Percentiles rank a stretch among this genome's conserved stretches.
phyloP scores from a whole-genome alignment of 2,888 invertebrate species.

The Pachliopta kotzebuea region DNA sequence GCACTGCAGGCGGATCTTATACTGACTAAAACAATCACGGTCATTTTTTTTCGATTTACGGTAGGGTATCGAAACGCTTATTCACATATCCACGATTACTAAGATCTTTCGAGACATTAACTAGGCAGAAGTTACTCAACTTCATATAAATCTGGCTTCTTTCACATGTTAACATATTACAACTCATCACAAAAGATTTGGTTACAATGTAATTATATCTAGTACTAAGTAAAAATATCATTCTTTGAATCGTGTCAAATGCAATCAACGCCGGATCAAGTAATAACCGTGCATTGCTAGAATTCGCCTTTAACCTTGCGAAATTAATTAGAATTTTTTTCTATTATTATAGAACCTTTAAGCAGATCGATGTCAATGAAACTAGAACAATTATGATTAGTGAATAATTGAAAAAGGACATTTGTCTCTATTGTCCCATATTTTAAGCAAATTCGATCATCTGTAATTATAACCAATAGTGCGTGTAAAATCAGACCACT shows the following conservation, averaged over 20 bases:
- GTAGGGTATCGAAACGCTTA: too few relatives aligned
- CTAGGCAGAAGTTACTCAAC: too few relatives aligned
- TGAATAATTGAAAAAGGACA: constrained; percentile 1
- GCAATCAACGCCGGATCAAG: constrained; percentile 19
- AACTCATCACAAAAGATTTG: background rate
- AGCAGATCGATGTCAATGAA: constrained; percentile 27
- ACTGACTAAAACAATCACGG: too few relatives aligned
- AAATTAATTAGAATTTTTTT: constrained; percentile 24
- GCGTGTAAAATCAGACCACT: background rate
- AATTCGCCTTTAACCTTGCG: constrained; percentile 27
- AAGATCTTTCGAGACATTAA: too few relatives aligned
- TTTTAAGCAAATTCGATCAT: background rate
- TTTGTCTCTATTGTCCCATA: background rate
- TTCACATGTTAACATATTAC: background rate
- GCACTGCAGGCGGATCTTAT: too few relatives aligned
- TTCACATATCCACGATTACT: too few relatives aligned
- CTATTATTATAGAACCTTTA: constrained; percentile 19
- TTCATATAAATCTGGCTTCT: too few relatives aligned
- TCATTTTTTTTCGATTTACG: too few relatives aligned
- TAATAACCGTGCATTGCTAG: constrained; percentile 13
- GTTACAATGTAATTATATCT: constrained; percentile 1
- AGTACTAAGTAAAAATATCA: background rate
- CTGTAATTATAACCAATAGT: background rate
- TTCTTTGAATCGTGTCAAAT: constrained; percentile 17
- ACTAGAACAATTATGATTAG: constrained; percentile 18